Evolutionary conservation across 2,113 vertebrate species (phyloP).

Genomic region (Oreotrochilus melanogaster): DNA sequence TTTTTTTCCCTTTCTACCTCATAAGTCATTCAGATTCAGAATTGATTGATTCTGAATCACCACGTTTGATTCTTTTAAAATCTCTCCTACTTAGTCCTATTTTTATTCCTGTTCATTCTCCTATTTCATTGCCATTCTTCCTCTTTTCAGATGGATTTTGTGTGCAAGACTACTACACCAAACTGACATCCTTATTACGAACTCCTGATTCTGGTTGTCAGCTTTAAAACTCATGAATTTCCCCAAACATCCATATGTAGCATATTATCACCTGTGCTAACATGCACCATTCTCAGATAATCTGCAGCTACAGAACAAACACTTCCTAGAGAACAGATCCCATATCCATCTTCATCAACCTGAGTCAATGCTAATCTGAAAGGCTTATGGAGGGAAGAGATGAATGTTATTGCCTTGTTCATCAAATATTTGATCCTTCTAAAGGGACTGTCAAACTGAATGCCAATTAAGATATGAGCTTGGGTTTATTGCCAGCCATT

Average conservation of each 20-base stretch:
- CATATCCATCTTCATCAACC: constrained; percentile 58
- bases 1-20: neutral
- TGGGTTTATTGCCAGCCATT: neutral
- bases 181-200: neutral
- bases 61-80: neutral
- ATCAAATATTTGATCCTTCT: constrained; percentile 56
- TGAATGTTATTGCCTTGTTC: constrained; percentile 57
- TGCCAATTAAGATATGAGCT: constrained; percentile 40
- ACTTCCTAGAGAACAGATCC: constrained; percentile 11
- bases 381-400: neutral
- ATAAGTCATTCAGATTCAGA: neutral
- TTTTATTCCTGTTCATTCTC: neutral
- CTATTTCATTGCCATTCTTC: neutral
- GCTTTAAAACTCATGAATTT: neutral
- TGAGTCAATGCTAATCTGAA: constrained; percentile 48
- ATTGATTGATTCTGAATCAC: neutral
- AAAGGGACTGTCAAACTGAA: constrained; percentile 38
- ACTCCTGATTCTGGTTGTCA: neutral
- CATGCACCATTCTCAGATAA: neutral
- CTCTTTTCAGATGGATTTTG: neutral
- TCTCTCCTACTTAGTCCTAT: neutral
- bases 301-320: constrained; percentile 1
- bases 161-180: neutral
- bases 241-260: neutral
- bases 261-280: neutral